Evolutionary conservation across 1,140 invertebrate species (phyloP), one percentile per base, ranked within the genome.

Genomic region (Lanistes nyassanus): DNA sequence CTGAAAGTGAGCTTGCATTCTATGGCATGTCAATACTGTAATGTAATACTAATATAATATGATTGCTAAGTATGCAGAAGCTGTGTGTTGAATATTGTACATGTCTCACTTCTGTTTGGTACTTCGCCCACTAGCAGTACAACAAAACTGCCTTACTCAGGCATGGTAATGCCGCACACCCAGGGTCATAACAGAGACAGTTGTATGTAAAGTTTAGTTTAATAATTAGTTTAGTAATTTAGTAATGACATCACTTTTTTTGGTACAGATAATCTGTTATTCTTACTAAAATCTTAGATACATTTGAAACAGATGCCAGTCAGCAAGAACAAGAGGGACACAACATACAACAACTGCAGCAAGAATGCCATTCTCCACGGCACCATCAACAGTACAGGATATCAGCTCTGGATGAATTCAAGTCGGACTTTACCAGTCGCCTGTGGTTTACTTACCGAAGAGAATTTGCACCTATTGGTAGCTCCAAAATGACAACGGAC

Each of bases 401-500:
- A 29, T 80, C 79, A 72, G 79, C 77, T n/a, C 76, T 88, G 51
- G 84, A 85, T 29, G 74, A 81, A 71, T 89, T 89, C 75, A 83
- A 86, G 69, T 77, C 81, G 66, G 87, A 89, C 75, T 89, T 89
- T 81, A 80, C 80, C 21, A 89, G 86, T 80, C 94, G 94, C 82
- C 90, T 99, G 66, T 99, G 97, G 97, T 96, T 98, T 87, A 98
- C 97, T 0, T 99, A 99, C 89, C 92, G 98, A 76, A 95, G 94
- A 90, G 94, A 95, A 68, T 99, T 99, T 89, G 92, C 96, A 55
- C 93, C 94, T 21, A 95, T 99, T 77, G 95, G 95, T 73, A 87
- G 88, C 55, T 85, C 88, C 16, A 92, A 92, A 47, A 92, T 96
- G 39, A 98, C 96, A 0, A 94, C 95, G 13, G 98, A 99, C 86